Conservation (phyloP, 2,888 invertebrate genomes). For the Athalia rosae region DNA sequence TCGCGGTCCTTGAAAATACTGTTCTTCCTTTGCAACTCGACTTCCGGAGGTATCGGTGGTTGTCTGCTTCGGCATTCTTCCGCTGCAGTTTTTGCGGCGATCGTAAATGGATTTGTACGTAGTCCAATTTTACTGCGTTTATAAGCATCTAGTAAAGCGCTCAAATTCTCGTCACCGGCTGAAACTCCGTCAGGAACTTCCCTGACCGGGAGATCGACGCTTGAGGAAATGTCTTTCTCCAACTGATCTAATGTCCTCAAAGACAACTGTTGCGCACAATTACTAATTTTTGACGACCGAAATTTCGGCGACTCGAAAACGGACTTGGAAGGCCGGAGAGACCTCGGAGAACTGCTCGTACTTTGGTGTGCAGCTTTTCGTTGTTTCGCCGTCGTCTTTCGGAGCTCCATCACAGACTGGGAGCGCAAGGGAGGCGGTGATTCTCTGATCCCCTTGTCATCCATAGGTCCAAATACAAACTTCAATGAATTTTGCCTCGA, state of each 20-base stretch:
- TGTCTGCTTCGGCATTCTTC: constrained; percentile 67
- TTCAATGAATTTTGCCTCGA: constrained; percentile 41
- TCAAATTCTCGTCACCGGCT: constrained; percentile 57
- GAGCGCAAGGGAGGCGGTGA: constrained; percentile 56
- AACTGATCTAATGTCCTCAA: not conserved
- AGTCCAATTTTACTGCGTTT: constrained; percentile 68
- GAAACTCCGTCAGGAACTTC: not conserved
- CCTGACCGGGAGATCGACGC: not conserved
- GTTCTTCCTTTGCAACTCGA: constrained; percentile 87
- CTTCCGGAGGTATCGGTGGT: constrained; percentile 84
- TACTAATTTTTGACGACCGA: constrained; percentile 13
- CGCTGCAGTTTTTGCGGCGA: constrained; percentile 46
- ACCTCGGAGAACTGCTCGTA: constrained; percentile 7
- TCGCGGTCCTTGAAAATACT: constrained; percentile 93
- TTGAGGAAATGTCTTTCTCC: constrained; percentile 1
- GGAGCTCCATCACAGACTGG: constrained; percentile 65
- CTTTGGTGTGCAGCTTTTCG: not conserved
- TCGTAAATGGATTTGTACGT: constrained; percentile 66
- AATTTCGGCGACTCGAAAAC: constrained; percentile 26
- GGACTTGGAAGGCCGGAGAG: constrained; percentile 12
- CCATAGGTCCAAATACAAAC: constrained; percentile 46
- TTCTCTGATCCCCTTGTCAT: constrained; percentile 47
- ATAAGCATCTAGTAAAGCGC: constrained; percentile 67
- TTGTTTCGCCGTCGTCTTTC: constrained; percentile 36
- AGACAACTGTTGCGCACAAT: constrained; percentile 8